Conservation (phyloP, 64 coral and sea anemone genomes). For the Actinia equina region DNA sequence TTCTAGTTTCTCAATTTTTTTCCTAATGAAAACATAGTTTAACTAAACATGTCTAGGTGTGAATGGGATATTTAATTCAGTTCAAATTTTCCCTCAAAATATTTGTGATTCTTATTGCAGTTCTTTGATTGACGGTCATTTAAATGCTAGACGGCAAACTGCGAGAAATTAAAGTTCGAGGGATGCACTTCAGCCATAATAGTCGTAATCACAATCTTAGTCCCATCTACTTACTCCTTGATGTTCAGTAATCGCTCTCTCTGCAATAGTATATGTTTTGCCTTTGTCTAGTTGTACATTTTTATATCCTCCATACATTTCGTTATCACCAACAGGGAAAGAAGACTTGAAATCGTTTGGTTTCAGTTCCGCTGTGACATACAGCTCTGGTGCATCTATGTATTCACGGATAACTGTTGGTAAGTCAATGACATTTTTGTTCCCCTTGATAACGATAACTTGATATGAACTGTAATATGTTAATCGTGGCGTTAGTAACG, state of each 20-base stretch:
- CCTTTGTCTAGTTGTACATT: constrained; percentile 19
- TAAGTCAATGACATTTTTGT: neutral
- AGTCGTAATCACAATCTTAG: too few relatives aligned
- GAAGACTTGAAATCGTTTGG: neutral
- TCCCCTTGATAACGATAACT: neutral
- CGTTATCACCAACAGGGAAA: constrained; percentile 26
- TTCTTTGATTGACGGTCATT: too few relatives aligned
- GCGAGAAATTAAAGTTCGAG: too few relatives aligned
- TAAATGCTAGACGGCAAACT: too few relatives aligned
- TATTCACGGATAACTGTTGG: neutral
- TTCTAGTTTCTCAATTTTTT: too few relatives aligned
- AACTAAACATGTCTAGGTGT: too few relatives aligned
- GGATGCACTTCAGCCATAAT: too few relatives aligned
- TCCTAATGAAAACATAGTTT: too few relatives aligned
- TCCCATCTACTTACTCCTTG: constrained; percentile 24
- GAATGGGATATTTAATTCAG: too few relatives aligned
- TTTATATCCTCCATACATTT: neutral
- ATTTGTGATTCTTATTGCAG: too few relatives aligned
- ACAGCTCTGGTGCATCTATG: neutral
- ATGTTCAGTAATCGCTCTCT: constrained; percentile 19
- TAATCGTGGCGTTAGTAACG: neutral
- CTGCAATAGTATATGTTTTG: neutral
- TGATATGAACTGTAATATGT: neutral
- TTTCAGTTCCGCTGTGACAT: neutral
- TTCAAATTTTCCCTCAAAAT: too few relatives aligned